Base-by-base conservation (phyloP, 2,113 vertebrate species). In the Pitta sordida region DNA sequence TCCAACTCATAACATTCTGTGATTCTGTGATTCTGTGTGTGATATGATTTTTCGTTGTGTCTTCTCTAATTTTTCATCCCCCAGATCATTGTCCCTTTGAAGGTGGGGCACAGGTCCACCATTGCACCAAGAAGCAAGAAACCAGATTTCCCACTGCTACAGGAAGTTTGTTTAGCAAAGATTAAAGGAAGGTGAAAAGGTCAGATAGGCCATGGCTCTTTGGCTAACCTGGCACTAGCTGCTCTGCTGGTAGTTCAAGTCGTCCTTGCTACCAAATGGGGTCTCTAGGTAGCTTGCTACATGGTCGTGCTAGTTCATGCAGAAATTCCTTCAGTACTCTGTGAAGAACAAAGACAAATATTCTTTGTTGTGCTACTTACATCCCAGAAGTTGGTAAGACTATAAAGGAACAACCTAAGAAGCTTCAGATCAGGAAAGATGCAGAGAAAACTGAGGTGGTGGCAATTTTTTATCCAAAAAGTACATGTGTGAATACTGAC, bases 51-150 rank as follows among this genome's bases (percentile, higher is more conserved):
- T 90, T 70, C 34, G 56, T 22, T 49, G 10, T 67, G 56, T 17
- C 46, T 62, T 51, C 34, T 63, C 34, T 43, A 19, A 21, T 67
- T 65, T 62, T 51, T 62, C 60, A 84, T 37, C 60, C 53, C 3
- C 1, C 55, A 81, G 17, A 77, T 32, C n/a, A 10, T 39, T 15
- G 23, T 70, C 7, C 20, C 24, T 52, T 37, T 41, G 36, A 52
- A 12, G 13, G 4, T 69, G 24, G 26, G 18, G 19, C 29, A 64
- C 0, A 0, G 10, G 17, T 18, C 20, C 2, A 2, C 48, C n/a
- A 49, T 34, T 15, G 1, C 48, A 44, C 21, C 79, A 88, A 71
- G 51, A 53, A 69, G 29, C 0, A 1, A 48, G 37, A 36, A 68
- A 14, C 19, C 51, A 26, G 68, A 14, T 37, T 68, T 73, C 30